Evolutionary conservation across 2,113 vertebrate genomes (phyloP).

Genomic region (Sarotherodon lohbergeri): DNA sequence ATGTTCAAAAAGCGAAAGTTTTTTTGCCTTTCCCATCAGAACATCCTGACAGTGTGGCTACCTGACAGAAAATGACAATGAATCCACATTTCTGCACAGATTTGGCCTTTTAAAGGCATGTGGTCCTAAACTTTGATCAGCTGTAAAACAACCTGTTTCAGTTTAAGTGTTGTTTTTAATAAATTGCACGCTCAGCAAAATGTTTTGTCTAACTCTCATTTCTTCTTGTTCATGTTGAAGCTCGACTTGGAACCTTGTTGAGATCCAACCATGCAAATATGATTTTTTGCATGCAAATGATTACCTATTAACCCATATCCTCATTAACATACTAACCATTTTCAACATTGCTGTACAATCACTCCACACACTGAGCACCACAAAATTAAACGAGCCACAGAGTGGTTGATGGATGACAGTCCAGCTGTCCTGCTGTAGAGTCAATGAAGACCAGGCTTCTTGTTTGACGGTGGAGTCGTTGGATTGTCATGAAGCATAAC

Average conservation of each 20-base stretch:
- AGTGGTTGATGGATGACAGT: neutral
- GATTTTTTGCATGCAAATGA: neutral
- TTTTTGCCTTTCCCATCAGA: neutral
- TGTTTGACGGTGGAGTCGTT: neutral
- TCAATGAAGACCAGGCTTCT: fast-evolving
- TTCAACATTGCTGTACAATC: neutral
- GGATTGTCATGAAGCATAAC: neutral
- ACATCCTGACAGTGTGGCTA: neutral
- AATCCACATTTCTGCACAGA: neutral
- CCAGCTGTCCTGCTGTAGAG: neutral
- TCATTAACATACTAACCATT: neutral
- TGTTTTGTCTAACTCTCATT: neutral
- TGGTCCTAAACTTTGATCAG: neutral
- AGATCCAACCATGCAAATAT: neutral
- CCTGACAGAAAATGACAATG: neutral
- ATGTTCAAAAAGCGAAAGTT: fast-evolving
- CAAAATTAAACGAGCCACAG: neutral
- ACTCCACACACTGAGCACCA: neutral
- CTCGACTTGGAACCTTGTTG: neutral
- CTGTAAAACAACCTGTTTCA: neutral
- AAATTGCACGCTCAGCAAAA: neutral
- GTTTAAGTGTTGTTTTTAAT: neutral
- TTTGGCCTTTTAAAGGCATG: fast-evolving
- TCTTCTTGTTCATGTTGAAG: neutral
- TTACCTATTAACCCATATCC: neutral